phyloP scores from a whole-genome alignment of 2,888 invertebrate genomes.

The Synanthedon tipuliformis region DNA sequence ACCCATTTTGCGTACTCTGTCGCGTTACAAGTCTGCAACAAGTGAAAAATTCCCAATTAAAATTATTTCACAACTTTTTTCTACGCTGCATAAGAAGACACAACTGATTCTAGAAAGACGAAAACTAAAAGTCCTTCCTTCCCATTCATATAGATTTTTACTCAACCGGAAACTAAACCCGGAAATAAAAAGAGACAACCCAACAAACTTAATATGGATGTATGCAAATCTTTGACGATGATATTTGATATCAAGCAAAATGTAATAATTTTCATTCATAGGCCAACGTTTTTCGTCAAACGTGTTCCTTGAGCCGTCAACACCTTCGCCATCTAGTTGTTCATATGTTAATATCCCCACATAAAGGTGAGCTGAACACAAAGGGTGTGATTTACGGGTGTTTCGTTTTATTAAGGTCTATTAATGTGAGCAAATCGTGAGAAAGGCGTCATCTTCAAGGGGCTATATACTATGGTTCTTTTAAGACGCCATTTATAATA shows the following conservation, averaged over 20 bases:
- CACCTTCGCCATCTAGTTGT: slow-evolving; percentile 65
- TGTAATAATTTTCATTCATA: background rate
- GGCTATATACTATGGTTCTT: slow-evolving; percentile 28
- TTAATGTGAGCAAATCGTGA: slow-evolving; percentile 57
- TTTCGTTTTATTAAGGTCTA: slow-evolving; percentile 53
- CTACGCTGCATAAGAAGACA: too few relatives aligned
- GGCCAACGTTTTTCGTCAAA: slow-evolving; percentile 12
- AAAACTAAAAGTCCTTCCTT: too few relatives aligned
- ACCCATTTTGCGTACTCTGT: slow-evolving; percentile 80
- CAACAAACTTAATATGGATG: background rate
- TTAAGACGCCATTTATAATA: slow-evolving; percentile 34
- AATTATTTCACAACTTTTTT: too few relatives aligned
- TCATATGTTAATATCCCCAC: slow-evolving; percentile 53
- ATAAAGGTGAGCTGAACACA: slow-evolving; percentile 51
- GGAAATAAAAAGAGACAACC: too few relatives aligned
- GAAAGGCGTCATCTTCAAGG: slow-evolving; percentile 45
- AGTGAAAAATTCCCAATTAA: slow-evolving; percentile 6
- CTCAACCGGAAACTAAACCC: too few relatives aligned
- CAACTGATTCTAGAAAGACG: too few relatives aligned
- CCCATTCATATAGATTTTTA: too few relatives aligned
- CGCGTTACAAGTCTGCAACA: slow-evolving; percentile 77
- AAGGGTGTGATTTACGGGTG: slow-evolving; percentile 60
- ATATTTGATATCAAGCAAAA: background rate
- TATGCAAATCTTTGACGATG: background rate
- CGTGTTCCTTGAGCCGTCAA: slow-evolving; percentile 57